Base-by-base conservation (phyloP, 2,797 vertebrate species). In the Eupleurogrammus muticus region DNA sequence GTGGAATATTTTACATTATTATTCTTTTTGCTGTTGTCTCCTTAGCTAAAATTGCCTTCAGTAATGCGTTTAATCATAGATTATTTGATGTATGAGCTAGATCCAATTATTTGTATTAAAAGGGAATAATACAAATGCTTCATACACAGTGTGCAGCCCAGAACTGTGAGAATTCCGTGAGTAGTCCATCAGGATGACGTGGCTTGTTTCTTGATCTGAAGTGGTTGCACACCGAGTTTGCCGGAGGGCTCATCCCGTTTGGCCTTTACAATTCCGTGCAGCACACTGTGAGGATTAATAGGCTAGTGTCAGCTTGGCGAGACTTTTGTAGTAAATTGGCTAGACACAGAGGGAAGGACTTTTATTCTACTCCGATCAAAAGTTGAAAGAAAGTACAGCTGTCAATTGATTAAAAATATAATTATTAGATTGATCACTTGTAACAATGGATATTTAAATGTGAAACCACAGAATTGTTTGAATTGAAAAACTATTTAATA, bases 291-390 rank as follows among this genome's bases (percentile, higher is more conserved):
- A 20, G n/a, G 48, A 14, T 23, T 52, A 53, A 28, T 38, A 20
- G 19, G 14, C 16, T 60, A 8, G 40, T 47, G 20, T 36, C 19
- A 13, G 34, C 20, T 57, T 48, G 40, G 52, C 40, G 40, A 34
- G 11, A 19, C 46, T 38, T 47, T n/a, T 73, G 28, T 58, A 44
- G 21, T 36, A 56, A 52, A 53, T 50, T 17, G 28, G 42, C 65
- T 34, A 21, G 54, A 52, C 20, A 36, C 28, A 10, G 14, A 35
- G 6, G 14, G 10, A 55, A 38, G 21, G n/a, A 23, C 3, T 24
- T 56, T 61, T 73, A 42, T 52, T 48, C 48, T 71, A n/a, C 40
- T 55, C 24, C 20, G 21, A 51, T 16, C 9, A 9, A 55, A 40
- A 58, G 56, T 36, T 53, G 34, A 61, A 46, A 55, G 40, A 55